Evolutionary conservation across 1,140 invertebrate genomes (phyloP), one percentile per base, ranked within the genome.

Genomic region (Phymastichus coffea): DNA sequence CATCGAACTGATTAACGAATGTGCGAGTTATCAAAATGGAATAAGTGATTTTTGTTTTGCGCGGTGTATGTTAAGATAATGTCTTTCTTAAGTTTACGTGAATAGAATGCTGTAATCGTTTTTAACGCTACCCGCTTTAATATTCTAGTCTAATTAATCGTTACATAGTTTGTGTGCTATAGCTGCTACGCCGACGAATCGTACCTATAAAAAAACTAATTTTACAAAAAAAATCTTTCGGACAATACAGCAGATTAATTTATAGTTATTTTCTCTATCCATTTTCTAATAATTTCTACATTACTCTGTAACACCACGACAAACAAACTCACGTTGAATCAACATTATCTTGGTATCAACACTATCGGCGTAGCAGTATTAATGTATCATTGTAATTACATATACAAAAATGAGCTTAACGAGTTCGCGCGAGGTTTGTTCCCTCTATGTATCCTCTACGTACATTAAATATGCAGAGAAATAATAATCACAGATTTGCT

Each of bases 401-500:
- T 52, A 62, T 64, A 28, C n/a, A n/a, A 56, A 69, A 64, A 53
- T 58, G 69, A 70, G 67, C 61, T 15, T 60, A 54, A 60, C 60
- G 61, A 57, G 68, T 57, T 70, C 69, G 66, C 63, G 57, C 69
- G 69, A 71, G 66, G 65, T 67, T 70, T 69, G 65, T 26, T 44
- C 51, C 23, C 25, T n/a, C n/a, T n/a, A n/a, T 38, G 46, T 17
- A 17, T 55, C 19, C 19, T 46, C 43, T 56, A 47, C 30, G 12
- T 23, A 37, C n/a, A n/a, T 35, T 37, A 26, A 20, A 64, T 67
- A 63, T 62, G 67, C 60, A 65, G 38, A 61, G 59, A 67, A 68
- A 72, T 69, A 64, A 70, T 64, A 68, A 72, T 72, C 68, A 70
- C 67, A 71, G 68, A 63, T 70, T 38, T 64, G 60, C 61, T 66